These are phyloP conservation scores for Pseudolycoriella hygida DNA, from an alignment of 2,888 invertebrate genomes.

Conservation along the genomic window DNA sequence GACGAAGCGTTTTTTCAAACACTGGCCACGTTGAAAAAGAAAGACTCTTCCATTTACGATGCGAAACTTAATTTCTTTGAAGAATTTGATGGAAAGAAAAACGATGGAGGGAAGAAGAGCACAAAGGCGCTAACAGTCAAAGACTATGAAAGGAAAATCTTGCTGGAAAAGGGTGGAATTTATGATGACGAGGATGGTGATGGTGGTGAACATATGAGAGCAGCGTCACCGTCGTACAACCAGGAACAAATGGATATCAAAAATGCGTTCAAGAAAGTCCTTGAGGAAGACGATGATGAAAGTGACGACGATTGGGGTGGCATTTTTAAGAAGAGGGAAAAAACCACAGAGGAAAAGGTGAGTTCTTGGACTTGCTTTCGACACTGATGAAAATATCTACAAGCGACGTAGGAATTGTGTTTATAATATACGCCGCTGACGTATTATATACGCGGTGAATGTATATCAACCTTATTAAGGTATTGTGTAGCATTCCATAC, in stretches of 20 bases:
- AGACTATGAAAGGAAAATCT: constrained; percentile 62
- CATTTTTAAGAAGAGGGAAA: constrained; percentile 34
- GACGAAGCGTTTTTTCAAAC: constrained; percentile 83
- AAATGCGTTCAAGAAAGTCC: constrained; percentile 38
- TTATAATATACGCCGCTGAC: too few species aligned
- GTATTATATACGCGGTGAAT: too few species aligned
- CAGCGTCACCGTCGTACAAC: constrained; percentile 35
- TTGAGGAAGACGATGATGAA: constrained; percentile 33
- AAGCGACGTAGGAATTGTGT: too few species aligned
- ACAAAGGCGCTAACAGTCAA: constrained; percentile 42
- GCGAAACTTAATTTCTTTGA: constrained; percentile 52
- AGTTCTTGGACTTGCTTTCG: not conserved
- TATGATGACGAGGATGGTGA: constrained; percentile 25
- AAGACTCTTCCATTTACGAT: constrained; percentile 81
- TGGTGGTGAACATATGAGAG: constrained; percentile 14
- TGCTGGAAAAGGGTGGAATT: constrained; percentile 48
- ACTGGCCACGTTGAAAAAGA: constrained; percentile 65
- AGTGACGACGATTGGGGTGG: constrained; percentile 33
- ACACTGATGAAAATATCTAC: not conserved
- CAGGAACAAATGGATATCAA: constrained; percentile 50
- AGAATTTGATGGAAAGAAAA: constrained; percentile 22
- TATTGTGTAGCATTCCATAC: too few species aligned
- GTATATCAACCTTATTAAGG: too few species aligned
- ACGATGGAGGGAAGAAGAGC: constrained; percentile 12
- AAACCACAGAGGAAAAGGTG: constrained; percentile 33